phyloP scores from a whole-genome alignment of 1,140 invertebrate genomes.

The Ruditapes philippinarum region DNA sequence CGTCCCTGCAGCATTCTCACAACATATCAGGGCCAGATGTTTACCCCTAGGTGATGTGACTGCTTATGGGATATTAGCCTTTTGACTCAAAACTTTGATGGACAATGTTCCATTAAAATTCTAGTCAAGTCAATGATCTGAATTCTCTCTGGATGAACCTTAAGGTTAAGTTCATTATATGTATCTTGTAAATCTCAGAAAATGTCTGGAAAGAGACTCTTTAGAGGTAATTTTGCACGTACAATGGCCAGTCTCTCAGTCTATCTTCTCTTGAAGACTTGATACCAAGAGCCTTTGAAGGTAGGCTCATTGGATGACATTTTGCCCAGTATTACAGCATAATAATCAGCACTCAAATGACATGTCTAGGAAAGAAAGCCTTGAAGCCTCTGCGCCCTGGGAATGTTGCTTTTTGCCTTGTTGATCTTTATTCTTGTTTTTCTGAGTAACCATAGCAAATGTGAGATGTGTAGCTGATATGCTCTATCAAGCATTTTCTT shows the following conservation, averaged over 20 bases:
- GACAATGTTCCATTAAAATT: slow-evolving; percentile 23
- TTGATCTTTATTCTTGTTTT: too few relatives aligned
- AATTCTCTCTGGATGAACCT: slow-evolving; percentile 19
- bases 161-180: neutral
- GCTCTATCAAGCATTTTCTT: neutral
- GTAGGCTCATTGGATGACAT: neutral
- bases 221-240: neutral
- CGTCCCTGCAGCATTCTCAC: slow-evolving; percentile 33
- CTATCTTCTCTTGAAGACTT: neutral
- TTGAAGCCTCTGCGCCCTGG: too few relatives aligned
- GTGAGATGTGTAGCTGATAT: neutral
- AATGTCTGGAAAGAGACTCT: neutral
- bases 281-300: neutral
- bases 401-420: too few relatives aligned
- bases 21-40: slow-evolving; percentile 27
- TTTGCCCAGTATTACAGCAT: neutral
- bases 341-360: neutral
- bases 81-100: slow-evolving; percentile 11
- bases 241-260: neutral
- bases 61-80: neutral
- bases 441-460: neutral
- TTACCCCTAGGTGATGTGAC: slow-evolving; percentile 24
- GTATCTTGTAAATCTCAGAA: neutral
- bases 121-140: slow-evolving; percentile 61
- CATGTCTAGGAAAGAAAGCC: neutral